Evolutionary conservation across 2,113 vertebrate species (phyloP).

Genomic region (Glaucomys volans): DNA sequence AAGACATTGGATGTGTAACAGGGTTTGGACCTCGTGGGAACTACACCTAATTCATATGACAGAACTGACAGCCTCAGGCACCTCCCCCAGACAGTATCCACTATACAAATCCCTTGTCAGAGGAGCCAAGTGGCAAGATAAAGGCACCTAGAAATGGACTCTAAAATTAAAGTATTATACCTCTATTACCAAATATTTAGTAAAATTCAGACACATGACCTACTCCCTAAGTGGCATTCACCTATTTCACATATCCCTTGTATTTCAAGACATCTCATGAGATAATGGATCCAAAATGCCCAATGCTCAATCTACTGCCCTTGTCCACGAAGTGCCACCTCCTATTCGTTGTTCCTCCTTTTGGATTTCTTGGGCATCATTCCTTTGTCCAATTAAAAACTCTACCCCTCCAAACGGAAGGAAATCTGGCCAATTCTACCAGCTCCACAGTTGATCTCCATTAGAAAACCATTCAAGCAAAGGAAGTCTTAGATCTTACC

Average conservation of each 20-base stretch:
- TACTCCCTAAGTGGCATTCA: not conserved
- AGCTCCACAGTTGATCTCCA: not conserved
- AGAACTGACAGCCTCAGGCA: not conserved
- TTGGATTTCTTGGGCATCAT: not conserved
- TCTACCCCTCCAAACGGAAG: not conserved
- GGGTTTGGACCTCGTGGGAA: not conserved
- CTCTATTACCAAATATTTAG: not conserved
- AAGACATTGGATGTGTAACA: not conserved
- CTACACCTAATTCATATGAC: not conserved
- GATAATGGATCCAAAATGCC: not conserved
- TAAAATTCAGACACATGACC: not conserved
- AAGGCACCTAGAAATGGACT: not conserved
- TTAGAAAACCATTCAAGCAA: not conserved
- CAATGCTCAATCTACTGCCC: not conserved
- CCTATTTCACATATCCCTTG: not conserved
- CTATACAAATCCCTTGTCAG: not conserved
- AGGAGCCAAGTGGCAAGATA: not conserved
- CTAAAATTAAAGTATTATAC: not conserved
- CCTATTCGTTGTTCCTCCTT: not conserved
- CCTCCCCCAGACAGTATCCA: not conserved
- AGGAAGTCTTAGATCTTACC: not conserved
- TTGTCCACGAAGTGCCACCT: not conserved
- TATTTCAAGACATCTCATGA: not conserved
- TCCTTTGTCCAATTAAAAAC: not conserved
- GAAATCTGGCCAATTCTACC: not conserved